A percentile compares a stretch with the other conserved stretches of the same genome.
Conservation (phyloP, 2,888 invertebrate species). For the Fragum sueziense region DNA sequence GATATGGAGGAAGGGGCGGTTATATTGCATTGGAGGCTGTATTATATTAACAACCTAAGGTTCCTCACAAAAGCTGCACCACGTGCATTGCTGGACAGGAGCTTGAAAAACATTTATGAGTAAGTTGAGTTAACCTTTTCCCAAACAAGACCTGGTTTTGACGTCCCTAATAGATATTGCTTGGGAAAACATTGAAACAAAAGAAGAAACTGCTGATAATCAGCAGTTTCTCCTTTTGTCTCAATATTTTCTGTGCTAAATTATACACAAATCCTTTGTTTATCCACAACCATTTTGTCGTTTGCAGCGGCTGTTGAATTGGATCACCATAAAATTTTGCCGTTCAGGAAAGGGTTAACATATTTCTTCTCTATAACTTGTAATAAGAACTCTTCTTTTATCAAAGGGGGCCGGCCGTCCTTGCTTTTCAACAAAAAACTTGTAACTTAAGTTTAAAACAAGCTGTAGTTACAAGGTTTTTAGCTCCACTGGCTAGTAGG, state of each 20-base stretch:
- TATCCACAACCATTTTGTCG: not conserved
- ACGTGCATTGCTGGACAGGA: not conserved
- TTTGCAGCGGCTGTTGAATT: not conserved
- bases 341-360: not conserved
- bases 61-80: constrained; percentile 5
- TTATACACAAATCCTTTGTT: not conserved
- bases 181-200: not conserved
- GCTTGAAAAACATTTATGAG: constrained; percentile 8
- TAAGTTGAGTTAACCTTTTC: constrained; percentile 9
- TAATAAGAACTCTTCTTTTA: too few relatives aligned
- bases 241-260: not conserved
- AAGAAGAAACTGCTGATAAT: not conserved
- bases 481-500: too few relatives aligned
- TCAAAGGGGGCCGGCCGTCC: too few relatives aligned
- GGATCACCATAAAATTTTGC: not conserved
- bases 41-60: not conserved
- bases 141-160: not conserved
- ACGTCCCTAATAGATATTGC: not conserved
- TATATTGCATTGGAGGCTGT: constrained; percentile 2
- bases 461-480: too few relatives aligned
- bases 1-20: constrained; percentile 15
- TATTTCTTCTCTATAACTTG: too few relatives aligned
- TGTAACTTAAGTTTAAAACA: too few relatives aligned
- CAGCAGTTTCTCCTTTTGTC: not conserved
- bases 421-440: too few relatives aligned